A percentile compares a stretch with the other conserved stretches of the same genome.
These are phyloP conservation scores for Clarias fuscus DNA, from an alignment of 2,797 vertebrate genomes.

Conservation along the genomic window DNA sequence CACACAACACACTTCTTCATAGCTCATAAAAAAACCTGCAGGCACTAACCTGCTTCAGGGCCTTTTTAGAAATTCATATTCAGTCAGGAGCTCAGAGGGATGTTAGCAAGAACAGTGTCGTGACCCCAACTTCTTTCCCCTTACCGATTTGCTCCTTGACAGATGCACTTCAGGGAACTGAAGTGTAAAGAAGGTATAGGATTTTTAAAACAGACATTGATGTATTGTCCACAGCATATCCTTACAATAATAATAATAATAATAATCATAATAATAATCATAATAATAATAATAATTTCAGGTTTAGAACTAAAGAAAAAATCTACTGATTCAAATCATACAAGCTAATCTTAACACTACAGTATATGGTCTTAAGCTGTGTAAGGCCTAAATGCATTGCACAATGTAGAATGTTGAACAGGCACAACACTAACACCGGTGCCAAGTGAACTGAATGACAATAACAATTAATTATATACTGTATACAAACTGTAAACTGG, in stretches of 20 bases:
- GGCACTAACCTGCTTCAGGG: slow-evolving; percentile 6
- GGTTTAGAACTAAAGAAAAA: too few relatives aligned
- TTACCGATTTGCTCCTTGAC: neutral
- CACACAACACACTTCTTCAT: neutral
- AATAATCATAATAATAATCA: too few relatives aligned
- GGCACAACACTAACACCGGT: too few relatives aligned
- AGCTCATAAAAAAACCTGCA: neutral
- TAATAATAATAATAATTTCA: too few relatives aligned
- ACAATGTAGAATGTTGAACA: neutral
- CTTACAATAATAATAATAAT: neutral
- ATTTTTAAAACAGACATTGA: neutral
- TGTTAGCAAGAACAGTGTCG: neutral
- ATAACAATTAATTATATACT: too few relatives aligned
- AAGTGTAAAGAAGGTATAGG: neutral
- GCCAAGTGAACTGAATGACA: too few relatives aligned
- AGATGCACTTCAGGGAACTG: neutral
- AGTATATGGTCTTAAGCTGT: neutral
- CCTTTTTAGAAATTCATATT: slow-evolving; percentile 11
- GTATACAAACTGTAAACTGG: too few relatives aligned
- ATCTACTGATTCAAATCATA: too few relatives aligned
- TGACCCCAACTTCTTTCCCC: neutral
- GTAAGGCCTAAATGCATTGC: too few relatives aligned
- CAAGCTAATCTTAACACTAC: too few relatives aligned
- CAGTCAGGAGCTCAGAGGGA: neutral
- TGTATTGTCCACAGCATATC: too few relatives aligned